Percentiles rank a stretch among this genome's conserved stretches.
Conservation (phyloP, 2,113 vertebrate species). For the Spizaetus ornatus region DNA sequence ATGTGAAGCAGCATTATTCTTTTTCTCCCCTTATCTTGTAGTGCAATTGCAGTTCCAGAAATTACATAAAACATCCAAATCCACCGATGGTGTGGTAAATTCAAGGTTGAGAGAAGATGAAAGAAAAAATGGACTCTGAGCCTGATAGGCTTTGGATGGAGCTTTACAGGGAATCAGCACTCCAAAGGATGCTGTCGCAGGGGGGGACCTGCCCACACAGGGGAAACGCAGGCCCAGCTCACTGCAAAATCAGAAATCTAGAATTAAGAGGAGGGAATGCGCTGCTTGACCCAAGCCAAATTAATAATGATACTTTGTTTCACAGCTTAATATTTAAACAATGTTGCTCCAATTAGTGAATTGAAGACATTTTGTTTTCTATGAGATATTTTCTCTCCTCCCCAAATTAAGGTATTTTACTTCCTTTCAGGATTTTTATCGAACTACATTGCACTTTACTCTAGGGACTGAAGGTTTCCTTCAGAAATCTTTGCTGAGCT, state of each 20-base stretch:
- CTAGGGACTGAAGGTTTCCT: not conserved
- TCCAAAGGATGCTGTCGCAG: not conserved
- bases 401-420: not conserved
- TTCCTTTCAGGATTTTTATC: not conserved
- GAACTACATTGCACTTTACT: not conserved
- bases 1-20: not conserved
- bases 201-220: not conserved
- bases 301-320: not conserved
- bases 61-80: not conserved
- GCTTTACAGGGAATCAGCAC: not conserved
- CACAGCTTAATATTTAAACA: not conserved
- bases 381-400: not conserved
- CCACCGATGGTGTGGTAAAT: not conserved
- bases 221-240: not conserved
- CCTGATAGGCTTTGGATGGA: not conserved
- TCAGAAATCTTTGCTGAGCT: not conserved
- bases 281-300: not conserved
- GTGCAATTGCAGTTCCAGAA: not conserved
- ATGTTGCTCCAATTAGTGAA: not conserved
- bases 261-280: not conserved
- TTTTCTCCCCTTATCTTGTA: not conserved
- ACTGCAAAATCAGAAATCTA: not conserved
- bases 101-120: not conserved
- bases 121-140: not conserved
- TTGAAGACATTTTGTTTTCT: not conserved